Conservation (phyloP, 2,888 invertebrate species). For the Microctonus brassicae region DNA sequence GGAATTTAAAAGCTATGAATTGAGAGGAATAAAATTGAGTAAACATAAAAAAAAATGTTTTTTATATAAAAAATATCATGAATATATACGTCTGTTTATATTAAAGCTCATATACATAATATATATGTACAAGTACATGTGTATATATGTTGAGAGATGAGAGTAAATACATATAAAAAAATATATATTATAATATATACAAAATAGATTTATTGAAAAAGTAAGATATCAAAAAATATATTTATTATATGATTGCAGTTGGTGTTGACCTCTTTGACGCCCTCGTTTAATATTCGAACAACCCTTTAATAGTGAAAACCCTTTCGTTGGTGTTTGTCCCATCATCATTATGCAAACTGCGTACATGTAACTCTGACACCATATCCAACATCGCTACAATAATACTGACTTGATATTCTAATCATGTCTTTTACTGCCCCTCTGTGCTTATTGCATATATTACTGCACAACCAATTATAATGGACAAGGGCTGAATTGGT, state of each 20-base stretch:
- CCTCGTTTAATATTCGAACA: conserved; percentile 31
- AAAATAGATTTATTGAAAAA: not conserved
- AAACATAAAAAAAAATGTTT: no score
- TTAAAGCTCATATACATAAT: no score
- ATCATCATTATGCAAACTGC: conserved; percentile 60
- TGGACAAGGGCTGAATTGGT: conserved; percentile 8
- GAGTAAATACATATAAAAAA: no score
- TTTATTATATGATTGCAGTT: not conserved
- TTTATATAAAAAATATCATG: no score
- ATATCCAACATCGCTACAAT: conserved; percentile 6
- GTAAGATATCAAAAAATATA: not conserved
- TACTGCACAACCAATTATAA: conserved; percentile 32
- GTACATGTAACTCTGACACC: conserved; percentile 39
- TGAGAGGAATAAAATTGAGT: no score
- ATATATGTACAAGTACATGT: no score
- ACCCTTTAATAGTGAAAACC: conserved; percentile 53
- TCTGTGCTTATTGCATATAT: conserved; percentile 31
- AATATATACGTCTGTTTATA: no score
- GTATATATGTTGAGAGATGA: no score
- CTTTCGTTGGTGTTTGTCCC: conserved; percentile 60
- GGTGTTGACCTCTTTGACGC: conserved; percentile 51
- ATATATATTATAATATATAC: no score
- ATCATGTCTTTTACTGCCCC: conserved; percentile 52
- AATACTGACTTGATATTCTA: conserved; percentile 62
- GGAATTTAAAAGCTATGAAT: no score